Evolutionary conservation across 1,140 invertebrate species (phyloP).

Genomic region (Trichomalopsis sarcophagae): DNA sequence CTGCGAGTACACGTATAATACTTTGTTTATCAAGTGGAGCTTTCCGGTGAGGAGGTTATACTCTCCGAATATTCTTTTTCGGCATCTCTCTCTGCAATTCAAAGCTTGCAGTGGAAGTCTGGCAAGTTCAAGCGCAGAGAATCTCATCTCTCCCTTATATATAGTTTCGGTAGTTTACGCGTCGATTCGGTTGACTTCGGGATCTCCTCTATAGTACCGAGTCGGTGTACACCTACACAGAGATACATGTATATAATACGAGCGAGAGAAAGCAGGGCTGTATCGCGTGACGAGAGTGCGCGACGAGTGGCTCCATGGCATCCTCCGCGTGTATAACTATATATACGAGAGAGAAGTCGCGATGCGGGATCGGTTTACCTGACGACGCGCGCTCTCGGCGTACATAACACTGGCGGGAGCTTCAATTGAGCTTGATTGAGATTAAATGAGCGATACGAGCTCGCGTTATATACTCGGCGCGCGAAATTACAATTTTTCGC

Average conservation of each 20-base stretch:
- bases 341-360: neutral
- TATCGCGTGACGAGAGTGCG: neutral
- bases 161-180: neutral
- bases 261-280: neutral
- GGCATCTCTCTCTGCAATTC: too few species aligned
- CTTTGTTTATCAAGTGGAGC: neutral
- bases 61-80: neutral
- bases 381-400: too few species aligned
- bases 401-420: neutral
- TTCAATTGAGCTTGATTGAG: neutral
- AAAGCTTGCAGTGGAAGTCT: too few species aligned
- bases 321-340: neutral
- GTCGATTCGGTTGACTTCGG: constrained; percentile 11
- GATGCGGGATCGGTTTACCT: constrained; percentile 2
- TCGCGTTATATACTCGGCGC: too few species aligned
- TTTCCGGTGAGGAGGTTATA: neutral
- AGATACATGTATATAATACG: too few species aligned
- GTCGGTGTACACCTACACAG: too few species aligned
- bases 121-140: too few species aligned
- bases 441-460: neutral
- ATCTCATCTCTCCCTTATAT: neutral
- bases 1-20: too few species aligned
- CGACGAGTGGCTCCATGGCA: neutral
- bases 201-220: neutral
- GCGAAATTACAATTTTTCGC: too few species aligned